phyloP scores from a whole-genome alignment of 1,140 invertebrate species.

The Zaprionus vittiger region DNA sequence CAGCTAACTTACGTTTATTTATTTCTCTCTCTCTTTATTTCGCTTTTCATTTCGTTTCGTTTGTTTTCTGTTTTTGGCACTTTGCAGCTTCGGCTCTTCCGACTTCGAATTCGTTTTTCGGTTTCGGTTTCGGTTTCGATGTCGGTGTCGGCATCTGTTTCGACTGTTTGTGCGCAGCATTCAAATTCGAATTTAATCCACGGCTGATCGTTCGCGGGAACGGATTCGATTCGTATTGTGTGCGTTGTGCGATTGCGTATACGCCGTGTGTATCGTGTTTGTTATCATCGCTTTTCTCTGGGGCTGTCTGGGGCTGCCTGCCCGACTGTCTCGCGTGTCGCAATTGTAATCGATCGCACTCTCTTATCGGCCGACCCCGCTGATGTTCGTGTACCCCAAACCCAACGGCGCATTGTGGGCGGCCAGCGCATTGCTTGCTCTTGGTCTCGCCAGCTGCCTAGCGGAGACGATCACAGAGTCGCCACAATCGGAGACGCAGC shows the following conservation, averaged over 20 bases:
- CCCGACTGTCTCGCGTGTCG: constrained; percentile 14
- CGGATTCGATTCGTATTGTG: constrained; percentile 54
- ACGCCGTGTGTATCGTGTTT: constrained; percentile 32
- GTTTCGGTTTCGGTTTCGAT: constrained; percentile 51
- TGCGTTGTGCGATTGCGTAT: constrained; percentile 60
- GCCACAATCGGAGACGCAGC: background rate
- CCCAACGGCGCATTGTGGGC: constrained; percentile 48
- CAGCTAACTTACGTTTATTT: constrained; percentile 34
- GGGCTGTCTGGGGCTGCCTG: too few relatives aligned
- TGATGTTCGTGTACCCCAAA: constrained; percentile 33
- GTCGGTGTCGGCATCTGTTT: constrained; percentile 20
- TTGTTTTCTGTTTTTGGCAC: constrained; percentile 59
- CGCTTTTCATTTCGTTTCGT: constrained; percentile 28
- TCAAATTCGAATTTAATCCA: constrained; percentile 64
- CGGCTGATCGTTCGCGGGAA: constrained; percentile 59
- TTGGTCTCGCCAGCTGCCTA: constrained; percentile 30
- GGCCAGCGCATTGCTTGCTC: constrained; percentile 44
- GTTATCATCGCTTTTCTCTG: background rate
- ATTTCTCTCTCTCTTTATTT: constrained; percentile 17
- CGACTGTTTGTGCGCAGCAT: constrained; percentile 54
- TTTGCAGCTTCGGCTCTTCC: constrained; percentile 67
- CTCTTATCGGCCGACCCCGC: constrained; percentile 11
- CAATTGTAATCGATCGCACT: constrained; percentile 30
- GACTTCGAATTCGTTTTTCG: constrained; percentile 52
- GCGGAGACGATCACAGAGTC: background rate